phyloP scores from a whole-genome alignment of 2,888 invertebrate species.

The Thymelicus sylvestris region DNA sequence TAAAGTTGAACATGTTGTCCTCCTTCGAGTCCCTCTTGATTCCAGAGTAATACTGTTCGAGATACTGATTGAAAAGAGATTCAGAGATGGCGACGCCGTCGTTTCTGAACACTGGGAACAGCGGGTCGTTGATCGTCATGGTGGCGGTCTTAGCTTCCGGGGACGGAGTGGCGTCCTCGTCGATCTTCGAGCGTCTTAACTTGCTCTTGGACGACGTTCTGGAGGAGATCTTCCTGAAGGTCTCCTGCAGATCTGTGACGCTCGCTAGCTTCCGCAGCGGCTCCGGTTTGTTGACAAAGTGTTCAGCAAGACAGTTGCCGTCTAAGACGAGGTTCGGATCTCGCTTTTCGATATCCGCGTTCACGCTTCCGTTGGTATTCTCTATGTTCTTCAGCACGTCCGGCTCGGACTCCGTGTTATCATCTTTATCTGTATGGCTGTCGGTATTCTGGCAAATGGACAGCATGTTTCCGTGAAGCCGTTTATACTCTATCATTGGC shows the following conservation, averaged over 20 bases:
- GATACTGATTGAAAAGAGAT: slow-evolving; percentile 88
- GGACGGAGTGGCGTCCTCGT: slow-evolving; percentile 62
- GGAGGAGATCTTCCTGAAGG: slow-evolving; percentile 83
- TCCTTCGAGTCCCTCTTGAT: slow-evolving; percentile 78
- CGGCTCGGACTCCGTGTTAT: slow-evolving; percentile 62
- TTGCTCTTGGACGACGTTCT: slow-evolving; percentile 85
- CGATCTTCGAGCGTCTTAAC: slow-evolving; percentile 61
- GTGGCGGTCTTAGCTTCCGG: slow-evolving; percentile 77
- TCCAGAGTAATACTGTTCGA: slow-evolving; percentile 87
- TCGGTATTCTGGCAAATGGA: slow-evolving; percentile 89
- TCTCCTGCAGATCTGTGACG: slow-evolving; percentile 87
- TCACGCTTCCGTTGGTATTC: slow-evolving; percentile 60
- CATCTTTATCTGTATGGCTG: slow-evolving; percentile 65
- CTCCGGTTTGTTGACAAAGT: slow-evolving; percentile 79
- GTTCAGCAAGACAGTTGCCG: slow-evolving; percentile 75
- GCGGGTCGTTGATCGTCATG: slow-evolving; percentile 91
- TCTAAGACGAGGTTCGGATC: slow-evolving; percentile 70
- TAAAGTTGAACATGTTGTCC: slow-evolving; percentile 73
- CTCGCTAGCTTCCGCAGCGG: slow-evolving; percentile 81
- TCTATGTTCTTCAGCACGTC: slow-evolving; percentile 74
- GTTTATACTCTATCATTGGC: slow-evolving; percentile 90
- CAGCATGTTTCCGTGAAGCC: slow-evolving; percentile 89
- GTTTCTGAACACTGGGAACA: slow-evolving; percentile 90
- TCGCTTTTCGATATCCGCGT: slow-evolving; percentile 63
- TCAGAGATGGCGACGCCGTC: slow-evolving; percentile 91